These are phyloP conservation scores for Notamacropus eugenii DNA, from an alignment of 2,797 vertebrate genomes.

Conservation along the genomic window DNA sequence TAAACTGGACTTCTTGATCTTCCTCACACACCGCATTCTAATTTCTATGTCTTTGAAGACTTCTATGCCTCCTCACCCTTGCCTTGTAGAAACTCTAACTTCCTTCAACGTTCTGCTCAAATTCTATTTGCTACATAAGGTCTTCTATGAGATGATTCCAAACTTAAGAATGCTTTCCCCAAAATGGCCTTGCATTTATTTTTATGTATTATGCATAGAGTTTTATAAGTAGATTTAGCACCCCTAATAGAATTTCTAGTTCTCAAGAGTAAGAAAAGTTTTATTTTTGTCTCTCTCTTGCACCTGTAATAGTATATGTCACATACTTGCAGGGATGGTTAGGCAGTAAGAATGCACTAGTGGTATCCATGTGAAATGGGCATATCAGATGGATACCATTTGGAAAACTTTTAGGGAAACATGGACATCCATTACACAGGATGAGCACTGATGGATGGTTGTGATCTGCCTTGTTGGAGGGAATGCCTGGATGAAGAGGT, in stretches of 20 bases:
- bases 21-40: background rate
- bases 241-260: background rate
- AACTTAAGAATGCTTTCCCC: background rate
- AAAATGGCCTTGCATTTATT: background rate
- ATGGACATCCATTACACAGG: background rate
- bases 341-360: background rate
- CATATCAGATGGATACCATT: background rate
- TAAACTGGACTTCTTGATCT: background rate
- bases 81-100: background rate
- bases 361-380: background rate
- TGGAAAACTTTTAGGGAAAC: background rate
- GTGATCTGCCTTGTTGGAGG: background rate
- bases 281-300: background rate
- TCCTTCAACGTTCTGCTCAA: background rate
- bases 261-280: background rate
- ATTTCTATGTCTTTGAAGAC: background rate
- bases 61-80: background rate
- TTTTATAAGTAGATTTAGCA: background rate
- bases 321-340: background rate
- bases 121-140: background rate
- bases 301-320: background rate
- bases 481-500: background rate
- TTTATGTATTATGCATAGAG: background rate
- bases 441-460: background rate
- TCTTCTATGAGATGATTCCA: background rate